A percentile compares a stretch with the other conserved stretches of the same genome.
These are phyloP conservation scores for Macroramphosus scolopax DNA, from an alignment of 2,797 vertebrate genomes.

Conservation along the genomic window DNA sequence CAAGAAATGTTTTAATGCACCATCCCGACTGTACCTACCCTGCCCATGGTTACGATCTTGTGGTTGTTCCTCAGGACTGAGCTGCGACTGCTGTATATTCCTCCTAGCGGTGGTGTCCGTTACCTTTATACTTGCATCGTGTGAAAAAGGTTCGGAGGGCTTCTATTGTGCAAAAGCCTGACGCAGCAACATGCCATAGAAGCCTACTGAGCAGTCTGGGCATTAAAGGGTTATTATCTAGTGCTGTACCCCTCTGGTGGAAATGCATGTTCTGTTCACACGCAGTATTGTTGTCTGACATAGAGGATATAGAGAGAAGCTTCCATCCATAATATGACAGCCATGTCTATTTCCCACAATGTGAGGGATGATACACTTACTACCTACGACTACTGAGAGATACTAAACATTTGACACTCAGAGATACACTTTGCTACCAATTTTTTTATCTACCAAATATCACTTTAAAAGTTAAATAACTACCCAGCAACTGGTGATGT, in stretches of 20 bases:
- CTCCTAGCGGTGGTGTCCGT: slow-evolving; percentile 35
- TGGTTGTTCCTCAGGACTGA: slow-evolving; percentile 42
- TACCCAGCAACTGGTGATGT: no score
- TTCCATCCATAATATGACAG: slow-evolving; percentile 33
- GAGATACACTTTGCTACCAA: no score
- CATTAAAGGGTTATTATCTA: slow-evolving; percentile 59
- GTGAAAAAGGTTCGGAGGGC: slow-evolving; percentile 46
- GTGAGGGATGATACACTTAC: background rate
- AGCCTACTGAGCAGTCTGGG: slow-evolving; percentile 56
- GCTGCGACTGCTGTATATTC: slow-evolving; percentile 41
- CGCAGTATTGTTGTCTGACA: slow-evolving; percentile 45
- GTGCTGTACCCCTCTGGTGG: slow-evolving; percentile 19
- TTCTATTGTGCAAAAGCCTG: slow-evolving; percentile 69
- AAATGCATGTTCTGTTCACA: slow-evolving; percentile 38
- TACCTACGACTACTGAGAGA: no score
- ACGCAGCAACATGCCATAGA: slow-evolving; percentile 67
- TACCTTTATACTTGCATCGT: slow-evolving; percentile 71
- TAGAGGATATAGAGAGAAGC: slow-evolving; percentile 52
- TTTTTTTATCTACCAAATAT: no score
- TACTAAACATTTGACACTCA: no score
- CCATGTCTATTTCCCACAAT: background rate
- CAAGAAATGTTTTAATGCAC: background rate
- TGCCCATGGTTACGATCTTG: slow-evolving; percentile 62
- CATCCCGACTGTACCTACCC: slow-evolving; percentile 59
- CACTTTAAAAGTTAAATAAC: no score